These are phyloP conservation scores for Labroides dimidiatus DNA, from an alignment of 2,797 vertebrate species.

Conservation along the genomic window DNA sequence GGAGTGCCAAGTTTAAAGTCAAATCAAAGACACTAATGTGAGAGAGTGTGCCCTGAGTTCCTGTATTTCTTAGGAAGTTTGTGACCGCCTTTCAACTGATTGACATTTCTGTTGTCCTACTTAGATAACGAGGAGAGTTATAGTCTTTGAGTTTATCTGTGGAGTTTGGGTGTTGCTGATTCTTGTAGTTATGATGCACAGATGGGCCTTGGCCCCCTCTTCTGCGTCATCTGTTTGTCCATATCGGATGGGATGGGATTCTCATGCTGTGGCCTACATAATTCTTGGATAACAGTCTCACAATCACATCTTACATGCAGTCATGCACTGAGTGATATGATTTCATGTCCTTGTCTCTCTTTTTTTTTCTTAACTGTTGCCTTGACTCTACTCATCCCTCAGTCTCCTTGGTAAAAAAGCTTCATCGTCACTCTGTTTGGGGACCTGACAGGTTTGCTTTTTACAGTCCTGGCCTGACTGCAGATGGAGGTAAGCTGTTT, in stretches of 20 bases:
- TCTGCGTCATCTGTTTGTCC: slow-evolving; percentile 62
- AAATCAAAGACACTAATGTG: neutral
- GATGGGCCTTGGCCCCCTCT: slow-evolving; percentile 70
- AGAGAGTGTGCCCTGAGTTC: neutral
- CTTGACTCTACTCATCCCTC: neutral
- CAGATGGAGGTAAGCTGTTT: slow-evolving; percentile 38
- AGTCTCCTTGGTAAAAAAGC: neutral
- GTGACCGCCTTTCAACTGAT: neutral
- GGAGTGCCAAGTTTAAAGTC: too few relatives aligned
- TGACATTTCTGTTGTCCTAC: slow-evolving; percentile 24
- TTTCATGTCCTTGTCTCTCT: neutral
- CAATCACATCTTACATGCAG: slow-evolving; percentile 33
- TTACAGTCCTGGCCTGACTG: neutral
- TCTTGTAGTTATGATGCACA: slow-evolving; percentile 59
- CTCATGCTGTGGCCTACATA: slow-evolving; percentile 42
- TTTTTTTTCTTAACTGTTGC: neutral
- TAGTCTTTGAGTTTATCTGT: slow-evolving; percentile 51
- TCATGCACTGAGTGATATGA: neutral
- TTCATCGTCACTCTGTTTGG: slow-evolving; percentile 1
- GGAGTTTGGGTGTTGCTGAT: slow-evolving; percentile 31
- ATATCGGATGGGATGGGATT: slow-evolving; percentile 48
- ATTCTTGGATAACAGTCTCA: slow-evolving; percentile 35
- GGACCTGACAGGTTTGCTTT: slow-evolving; percentile 19
- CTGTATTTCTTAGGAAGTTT: neutral
- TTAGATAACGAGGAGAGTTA: slow-evolving; percentile 27